These are phyloP conservation scores for Myopa tessellatipennis DNA, from an alignment of 2,888 invertebrate species.

Conservation along the genomic window DNA sequence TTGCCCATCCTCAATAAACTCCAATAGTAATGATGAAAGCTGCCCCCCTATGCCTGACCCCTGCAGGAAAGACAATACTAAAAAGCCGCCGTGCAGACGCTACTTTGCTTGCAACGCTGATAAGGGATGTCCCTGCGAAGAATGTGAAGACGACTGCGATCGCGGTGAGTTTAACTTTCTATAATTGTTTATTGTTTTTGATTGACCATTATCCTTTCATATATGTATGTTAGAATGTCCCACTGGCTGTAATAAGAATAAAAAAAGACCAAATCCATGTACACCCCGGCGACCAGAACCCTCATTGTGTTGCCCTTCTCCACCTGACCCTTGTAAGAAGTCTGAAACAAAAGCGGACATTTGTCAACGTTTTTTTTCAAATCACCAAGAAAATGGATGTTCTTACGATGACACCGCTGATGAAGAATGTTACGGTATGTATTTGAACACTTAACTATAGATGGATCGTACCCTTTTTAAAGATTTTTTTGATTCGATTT, in stretches of 20 bases:
- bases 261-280: conserved; percentile 31
- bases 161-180: conserved; percentile 53
- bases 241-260: conserved; percentile 41
- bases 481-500: conserved; percentile 23
- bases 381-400: conserved; percentile 40
- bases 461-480: conserved; percentile 54
- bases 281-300: conserved; percentile 13
- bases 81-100: conserved; percentile 51
- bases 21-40: conserved; percentile 18
- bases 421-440: conserved; percentile 52
- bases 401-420: conserved; percentile 49
- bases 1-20: conserved; percentile 21
- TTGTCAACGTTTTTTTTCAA: conserved; percentile 40
- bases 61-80: conserved; percentile 41
- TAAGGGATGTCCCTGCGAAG: conserved; percentile 57
- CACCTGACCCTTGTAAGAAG: conserved; percentile 45
- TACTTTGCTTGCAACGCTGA: conserved; percentile 62
- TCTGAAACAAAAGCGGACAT: conserved; percentile 40
- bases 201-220: background rate
- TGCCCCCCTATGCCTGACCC: conserved; percentile 51
- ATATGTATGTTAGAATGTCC: conserved; percentile 37
- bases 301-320: conserved; percentile 33
- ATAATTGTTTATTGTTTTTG: conserved; percentile 1
- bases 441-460: background rate
- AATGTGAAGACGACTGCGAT: conserved; percentile 62